Evolutionary conservation across 1,140 invertebrate species (phyloP).

Genomic region (Oscheius sp.): DNA sequence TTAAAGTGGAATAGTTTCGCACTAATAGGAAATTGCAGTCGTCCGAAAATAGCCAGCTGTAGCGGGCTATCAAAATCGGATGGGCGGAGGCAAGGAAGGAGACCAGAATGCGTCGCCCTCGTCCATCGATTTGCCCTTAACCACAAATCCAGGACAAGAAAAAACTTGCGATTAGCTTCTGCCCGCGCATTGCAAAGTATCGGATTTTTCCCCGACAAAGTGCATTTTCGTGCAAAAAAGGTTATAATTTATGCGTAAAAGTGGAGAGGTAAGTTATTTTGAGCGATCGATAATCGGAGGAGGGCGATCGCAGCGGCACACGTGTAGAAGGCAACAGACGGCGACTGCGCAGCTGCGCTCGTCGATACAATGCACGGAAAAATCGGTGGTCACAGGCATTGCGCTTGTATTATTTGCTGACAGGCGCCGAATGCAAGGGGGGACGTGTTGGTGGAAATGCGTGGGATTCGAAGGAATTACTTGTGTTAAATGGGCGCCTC

Average conservation of each 20-base stretch:
- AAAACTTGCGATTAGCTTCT: background rate
- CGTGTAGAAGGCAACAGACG: background rate
- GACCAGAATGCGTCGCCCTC: conserved; percentile 12
- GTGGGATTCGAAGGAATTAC: too few relatives aligned
- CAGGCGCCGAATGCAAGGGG: too few relatives aligned
- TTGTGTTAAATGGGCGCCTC: too few relatives aligned
- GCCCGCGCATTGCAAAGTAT: too few relatives aligned
- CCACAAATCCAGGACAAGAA: conserved; percentile 5
- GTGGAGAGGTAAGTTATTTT: too few relatives aligned
- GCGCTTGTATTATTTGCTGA: background rate
- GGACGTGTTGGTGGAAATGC: too few relatives aligned
- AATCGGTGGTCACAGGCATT: background rate
- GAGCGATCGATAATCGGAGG: too few relatives aligned
- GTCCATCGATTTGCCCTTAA: background rate
- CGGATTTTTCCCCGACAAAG: too few relatives aligned
- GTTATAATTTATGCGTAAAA: too few relatives aligned
- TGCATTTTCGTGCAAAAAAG: too few relatives aligned
- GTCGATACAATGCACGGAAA: conserved; percentile 7
- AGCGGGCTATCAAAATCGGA: background rate
- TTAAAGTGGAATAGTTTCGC: background rate
- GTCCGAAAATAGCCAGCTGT: background rate
- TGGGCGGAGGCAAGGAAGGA: background rate
- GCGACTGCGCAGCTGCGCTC: conserved; percentile 1
- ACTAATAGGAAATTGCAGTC: background rate
- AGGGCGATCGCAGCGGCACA: too few relatives aligned